Evolutionary conservation across 1,140 invertebrate genomes (phyloP), one percentile per base, ranked within the genome.

Genomic region (Nymphalis io): DNA sequence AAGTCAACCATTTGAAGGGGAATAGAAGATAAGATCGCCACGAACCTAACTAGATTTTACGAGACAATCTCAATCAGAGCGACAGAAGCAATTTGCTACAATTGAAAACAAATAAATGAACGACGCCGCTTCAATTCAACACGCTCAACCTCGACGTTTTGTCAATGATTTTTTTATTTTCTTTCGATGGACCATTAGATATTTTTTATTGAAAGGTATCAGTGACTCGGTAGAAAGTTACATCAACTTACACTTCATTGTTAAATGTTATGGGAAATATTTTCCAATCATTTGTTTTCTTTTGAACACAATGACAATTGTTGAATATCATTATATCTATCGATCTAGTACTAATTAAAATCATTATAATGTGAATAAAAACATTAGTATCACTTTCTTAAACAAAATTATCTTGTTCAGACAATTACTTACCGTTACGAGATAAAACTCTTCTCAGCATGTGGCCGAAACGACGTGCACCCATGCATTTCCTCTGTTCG

Each of bases 381-480:
- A 33, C 27, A 6, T 44, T 44, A 15, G 48, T 20, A 51, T 51
- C 18, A 20, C 20, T 58, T 33, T 42, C 40, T 42, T 33, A 33
- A 4, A 20, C 55, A 12, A 33, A n/a, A 33, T 18, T n/a, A 46
- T n/a, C 15, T 20, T 51, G 46, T 51, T 20, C 18, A 51, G 46
- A 3, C 40, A 23, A 39, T 40, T 53, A 73, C 89, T 90, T 76
- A 90, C 89, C 89, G 73, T 91, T 90, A 80, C 88, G 83, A 68
- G 89, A 91, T 65, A 91, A 82, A 60, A 91, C 89, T 72, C 89
- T 82, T 42, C 89, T 72, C 46, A 91, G 79, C 81, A 91, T 78
- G 64, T 91, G 87, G 13, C 88, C 88, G 63, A 91, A 85, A 2
- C 89, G 81, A 0, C 88, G 66, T 1, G 89, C 88, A 6, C 89